Percentiles rank a stretch among this genome's conserved stretches.
These are phyloP conservation scores for Heliconius melpomene DNA, from an alignment of 1,140 invertebrate genomes.

Conservation along the genomic window DNA sequence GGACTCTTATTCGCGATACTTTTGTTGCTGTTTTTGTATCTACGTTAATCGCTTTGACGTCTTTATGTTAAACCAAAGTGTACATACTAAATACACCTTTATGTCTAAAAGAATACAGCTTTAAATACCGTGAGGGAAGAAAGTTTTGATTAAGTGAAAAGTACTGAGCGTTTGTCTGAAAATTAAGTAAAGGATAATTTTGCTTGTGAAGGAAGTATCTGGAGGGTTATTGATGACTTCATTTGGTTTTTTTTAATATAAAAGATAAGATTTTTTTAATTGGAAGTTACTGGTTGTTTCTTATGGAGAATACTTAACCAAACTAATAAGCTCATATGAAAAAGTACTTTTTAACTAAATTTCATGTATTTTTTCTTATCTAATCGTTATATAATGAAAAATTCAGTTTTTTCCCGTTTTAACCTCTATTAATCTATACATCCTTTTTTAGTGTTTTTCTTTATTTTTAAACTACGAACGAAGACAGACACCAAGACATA, in stretches of 20 bases:
- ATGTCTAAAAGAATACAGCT: background rate
- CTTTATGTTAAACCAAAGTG: slow-evolving; percentile 31
- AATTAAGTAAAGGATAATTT: slow-evolving; percentile 37
- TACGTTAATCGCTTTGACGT: slow-evolving; percentile 46
- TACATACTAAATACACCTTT: slow-evolving; percentile 11
- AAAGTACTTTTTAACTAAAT: too few species aligned
- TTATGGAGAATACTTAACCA: too few species aligned
- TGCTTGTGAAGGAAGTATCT: background rate
- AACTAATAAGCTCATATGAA: too few species aligned
- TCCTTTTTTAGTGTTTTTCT: too few species aligned
- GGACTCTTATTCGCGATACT: slow-evolving; percentile 45
- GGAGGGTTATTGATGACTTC: background rate
- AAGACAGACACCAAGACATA: too few species aligned
- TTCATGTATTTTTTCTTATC: too few species aligned
- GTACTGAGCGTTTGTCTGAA: slow-evolving; percentile 22
- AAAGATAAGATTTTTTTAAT: background rate
- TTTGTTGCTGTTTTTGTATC: slow-evolving; percentile 51
- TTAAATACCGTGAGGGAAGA: background rate
- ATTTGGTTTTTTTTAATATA: background rate
- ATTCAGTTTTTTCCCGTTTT: too few species aligned
- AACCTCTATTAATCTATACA: too few species aligned
- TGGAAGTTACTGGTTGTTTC: too few species aligned
- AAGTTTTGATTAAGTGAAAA: slow-evolving; percentile 37
- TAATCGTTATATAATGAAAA: too few species aligned
- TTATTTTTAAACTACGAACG: too few species aligned